phyloP scores from a whole-genome alignment of 2,113 vertebrate species.

The Pagrus major region DNA sequence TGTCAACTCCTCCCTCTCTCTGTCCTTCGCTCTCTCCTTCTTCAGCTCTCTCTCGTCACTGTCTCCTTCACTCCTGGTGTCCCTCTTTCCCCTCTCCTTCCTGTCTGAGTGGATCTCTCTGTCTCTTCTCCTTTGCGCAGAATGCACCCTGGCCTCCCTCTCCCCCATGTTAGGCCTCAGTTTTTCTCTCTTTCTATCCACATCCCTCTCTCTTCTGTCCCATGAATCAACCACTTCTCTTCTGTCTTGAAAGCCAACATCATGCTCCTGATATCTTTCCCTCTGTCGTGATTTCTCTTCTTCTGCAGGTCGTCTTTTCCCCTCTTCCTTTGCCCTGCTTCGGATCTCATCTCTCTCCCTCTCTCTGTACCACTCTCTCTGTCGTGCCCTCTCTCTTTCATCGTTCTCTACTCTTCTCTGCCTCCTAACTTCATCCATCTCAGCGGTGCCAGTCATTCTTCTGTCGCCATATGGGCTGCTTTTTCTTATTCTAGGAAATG shows the following conservation, averaged over 20 bases:
- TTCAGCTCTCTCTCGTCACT: slow-evolving; percentile 65
- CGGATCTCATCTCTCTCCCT: slow-evolving; percentile 47
- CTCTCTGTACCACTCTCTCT: slow-evolving; percentile 47
- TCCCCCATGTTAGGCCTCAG: slow-evolving; percentile 25
- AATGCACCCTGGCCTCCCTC: slow-evolving; percentile 41
- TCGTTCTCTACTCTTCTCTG: slow-evolving; percentile 39
- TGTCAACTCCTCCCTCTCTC: slow-evolving; percentile 31
- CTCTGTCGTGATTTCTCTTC: slow-evolving; percentile 50
- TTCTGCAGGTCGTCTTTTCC: slow-evolving; percentile 45
- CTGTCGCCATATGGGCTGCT: slow-evolving; percentile 39
- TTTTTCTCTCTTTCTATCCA: slow-evolving; percentile 62
- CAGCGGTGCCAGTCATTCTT: background rate
- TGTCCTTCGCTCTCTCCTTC: slow-evolving; percentile 51
- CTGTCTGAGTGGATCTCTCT: slow-evolving; percentile 51
- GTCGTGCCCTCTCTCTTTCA: slow-evolving; percentile 33
- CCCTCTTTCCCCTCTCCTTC: slow-evolving; percentile 56
- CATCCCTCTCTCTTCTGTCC: slow-evolving; percentile 56
- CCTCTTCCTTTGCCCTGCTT: slow-evolving; percentile 58
- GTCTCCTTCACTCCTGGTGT: slow-evolving; percentile 79
- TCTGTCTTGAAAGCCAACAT: slow-evolving; percentile 52
- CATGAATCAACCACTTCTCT: slow-evolving; percentile 53
- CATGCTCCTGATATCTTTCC: slow-evolving; percentile 53
- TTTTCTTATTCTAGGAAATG: slow-evolving; percentile 77
- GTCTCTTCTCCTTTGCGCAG: slow-evolving; percentile 51
- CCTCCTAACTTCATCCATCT: slow-evolving; percentile 31